phyloP scores from a whole-genome alignment of 2,888 invertebrate genomes.

The Portevinia maculata region DNA sequence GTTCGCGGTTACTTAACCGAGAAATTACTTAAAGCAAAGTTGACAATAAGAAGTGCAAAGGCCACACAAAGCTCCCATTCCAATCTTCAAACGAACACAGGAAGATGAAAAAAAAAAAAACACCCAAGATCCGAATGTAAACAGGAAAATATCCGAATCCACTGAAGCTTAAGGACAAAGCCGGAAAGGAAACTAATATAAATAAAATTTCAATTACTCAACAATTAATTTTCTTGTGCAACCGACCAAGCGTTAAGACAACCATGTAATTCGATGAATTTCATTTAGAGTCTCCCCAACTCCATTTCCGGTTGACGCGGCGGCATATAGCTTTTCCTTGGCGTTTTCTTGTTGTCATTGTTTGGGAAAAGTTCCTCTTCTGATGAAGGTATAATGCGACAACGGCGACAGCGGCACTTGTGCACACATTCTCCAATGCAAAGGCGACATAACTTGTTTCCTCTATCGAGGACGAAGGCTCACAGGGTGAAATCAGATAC shows the following conservation, averaged over 20 bases:
- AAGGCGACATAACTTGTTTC: conserved; percentile 75
- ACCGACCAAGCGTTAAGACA: conserved; percentile 81
- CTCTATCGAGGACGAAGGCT: conserved; percentile 44
- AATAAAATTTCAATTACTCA: conserved; percentile 83
- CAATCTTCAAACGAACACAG: background rate
- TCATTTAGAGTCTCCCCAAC: conserved; percentile 29
- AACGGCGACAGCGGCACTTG: conserved; percentile 47
- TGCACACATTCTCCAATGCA: conserved; percentile 53
- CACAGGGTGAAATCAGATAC: too few species aligned
- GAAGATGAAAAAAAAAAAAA: conserved; percentile 13
- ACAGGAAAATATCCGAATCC: conserved; percentile 70
- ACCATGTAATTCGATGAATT: conserved; percentile 75
- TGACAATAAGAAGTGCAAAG: conserved; percentile 39
- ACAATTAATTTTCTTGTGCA: conserved; percentile 83
- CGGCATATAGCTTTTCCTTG: conserved; percentile 28
- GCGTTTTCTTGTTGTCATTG: conserved; percentile 48
- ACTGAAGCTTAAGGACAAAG: conserved; percentile 67
- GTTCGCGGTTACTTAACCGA: conserved; percentile 56
- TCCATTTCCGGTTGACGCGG: conserved; percentile 46
- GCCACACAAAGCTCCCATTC: conserved; percentile 5
- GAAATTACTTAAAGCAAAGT: conserved; percentile 62
- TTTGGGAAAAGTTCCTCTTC: conserved; percentile 24
- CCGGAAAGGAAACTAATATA: conserved; percentile 82
- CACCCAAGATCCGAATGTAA: conserved; percentile 29
- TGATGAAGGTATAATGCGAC: conserved; percentile 54